Conservation (phyloP, 2,888 invertebrate genomes). For the Caenorhabditis imperialis region DNA sequence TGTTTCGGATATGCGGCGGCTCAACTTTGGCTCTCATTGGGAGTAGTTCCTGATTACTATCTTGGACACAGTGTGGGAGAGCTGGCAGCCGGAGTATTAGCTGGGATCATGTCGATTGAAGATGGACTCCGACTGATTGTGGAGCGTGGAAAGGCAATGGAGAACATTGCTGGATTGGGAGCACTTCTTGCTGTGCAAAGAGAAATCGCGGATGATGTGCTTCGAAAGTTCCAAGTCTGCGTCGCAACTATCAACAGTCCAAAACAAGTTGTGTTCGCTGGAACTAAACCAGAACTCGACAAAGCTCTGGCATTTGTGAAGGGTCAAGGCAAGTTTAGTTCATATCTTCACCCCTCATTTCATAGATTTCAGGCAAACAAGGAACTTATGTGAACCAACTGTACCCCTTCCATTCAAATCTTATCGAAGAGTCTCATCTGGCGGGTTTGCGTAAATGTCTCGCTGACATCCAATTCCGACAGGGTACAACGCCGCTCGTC, state of each 20-base stretch:
- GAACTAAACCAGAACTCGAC: conserved; percentile 55
- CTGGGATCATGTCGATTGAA: conserved; percentile 62
- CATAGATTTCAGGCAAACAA: conserved; percentile 45
- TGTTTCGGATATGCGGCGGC: conserved; percentile 62
- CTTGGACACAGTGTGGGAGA: conserved; percentile 70
- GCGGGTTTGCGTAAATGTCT: conserved; percentile 48
- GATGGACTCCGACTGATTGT: conserved; percentile 62
- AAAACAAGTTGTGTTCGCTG: conserved; percentile 67
- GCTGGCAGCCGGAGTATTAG: conserved; percentile 60
- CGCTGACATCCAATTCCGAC: conserved; percentile 46
- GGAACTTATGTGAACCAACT: conserved; percentile 66
- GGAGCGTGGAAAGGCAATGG: conserved; percentile 67
- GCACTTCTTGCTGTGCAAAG: conserved; percentile 66
- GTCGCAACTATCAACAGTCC: conserved; percentile 66
- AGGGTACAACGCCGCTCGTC: conserved; percentile 55
- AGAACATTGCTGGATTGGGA: conserved; percentile 62
- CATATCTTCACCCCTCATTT: neutral
- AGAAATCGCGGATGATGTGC: conserved; percentile 54
- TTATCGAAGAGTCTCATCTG: conserved; percentile 64
- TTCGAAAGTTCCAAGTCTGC: conserved; percentile 51
- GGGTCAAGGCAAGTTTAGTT: conserved; percentile 23
- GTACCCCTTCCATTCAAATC: conserved; percentile 70
- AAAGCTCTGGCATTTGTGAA: conserved; percentile 55
- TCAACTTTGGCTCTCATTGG: conserved; percentile 63
- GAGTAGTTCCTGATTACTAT: conserved; percentile 57